Evolutionary conservation across 2,797 vertebrate species (phyloP).

Genomic region (Galago senegalensis): DNA sequence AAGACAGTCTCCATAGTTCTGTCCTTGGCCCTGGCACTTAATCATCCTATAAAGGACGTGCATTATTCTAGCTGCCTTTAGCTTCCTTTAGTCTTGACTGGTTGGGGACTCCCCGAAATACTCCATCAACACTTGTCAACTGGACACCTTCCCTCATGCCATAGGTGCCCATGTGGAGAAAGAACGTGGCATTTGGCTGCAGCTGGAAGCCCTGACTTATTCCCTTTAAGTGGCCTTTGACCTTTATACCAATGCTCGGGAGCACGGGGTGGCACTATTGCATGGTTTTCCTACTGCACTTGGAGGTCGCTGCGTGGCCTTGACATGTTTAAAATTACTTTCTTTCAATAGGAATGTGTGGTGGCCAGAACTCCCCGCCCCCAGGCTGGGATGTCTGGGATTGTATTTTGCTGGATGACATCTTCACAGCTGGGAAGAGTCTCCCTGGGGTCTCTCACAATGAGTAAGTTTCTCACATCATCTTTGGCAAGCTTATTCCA

Average conservation of each 20-base stretch:
- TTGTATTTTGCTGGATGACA: not conserved
- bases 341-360: not conserved
- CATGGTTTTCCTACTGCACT: not conserved
- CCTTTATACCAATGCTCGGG: not conserved
- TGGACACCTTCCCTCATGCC: not conserved
- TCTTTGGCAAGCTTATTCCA: not conserved
- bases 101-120: fast-evolving
- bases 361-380: too few species aligned
- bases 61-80: not conserved
- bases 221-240: not conserved
- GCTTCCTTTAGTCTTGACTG: not conserved
- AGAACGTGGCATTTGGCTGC: not conserved
- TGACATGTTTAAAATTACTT: not conserved
- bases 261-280: not conserved
- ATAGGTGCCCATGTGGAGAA: fast-evolving
- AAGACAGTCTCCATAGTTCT: not conserved
- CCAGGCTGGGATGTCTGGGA: not conserved
- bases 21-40: not conserved
- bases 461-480: constrained; percentile 38
- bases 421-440: not conserved
- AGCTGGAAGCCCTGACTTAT: too few species aligned
- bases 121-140: fast-evolving
- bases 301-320: not conserved
- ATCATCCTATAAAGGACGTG: not conserved
- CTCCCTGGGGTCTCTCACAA: not conserved